These are phyloP conservation scores for Chrysaora quinquecirrha DNA, from an alignment of 30 jellyfish, hydroid and myxozoan genomes.

Conservation along the genomic window DNA sequence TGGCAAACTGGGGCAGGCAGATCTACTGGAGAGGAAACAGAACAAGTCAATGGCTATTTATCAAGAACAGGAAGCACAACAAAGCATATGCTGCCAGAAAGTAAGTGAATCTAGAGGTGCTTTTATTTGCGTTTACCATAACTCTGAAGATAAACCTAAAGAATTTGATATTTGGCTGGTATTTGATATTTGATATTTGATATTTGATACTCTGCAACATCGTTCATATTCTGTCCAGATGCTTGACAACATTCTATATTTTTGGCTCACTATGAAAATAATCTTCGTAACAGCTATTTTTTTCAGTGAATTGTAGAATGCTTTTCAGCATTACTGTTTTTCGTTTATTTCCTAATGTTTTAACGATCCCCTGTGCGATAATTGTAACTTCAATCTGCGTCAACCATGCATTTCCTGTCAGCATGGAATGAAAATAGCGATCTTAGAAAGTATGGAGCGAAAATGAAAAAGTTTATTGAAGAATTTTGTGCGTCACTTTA, in stretches of 20 bases:
- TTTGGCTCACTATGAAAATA: not conserved
- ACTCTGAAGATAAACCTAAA: not conserved
- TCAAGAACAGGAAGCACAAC: not conserved
- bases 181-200: too few species aligned
- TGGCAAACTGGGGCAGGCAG: constrained; percentile 2
- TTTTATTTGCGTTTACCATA: not conserved
- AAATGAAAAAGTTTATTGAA: not conserved
- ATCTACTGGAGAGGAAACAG: constrained; percentile 1
- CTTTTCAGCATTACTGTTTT: not conserved
- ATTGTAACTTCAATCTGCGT: not conserved
- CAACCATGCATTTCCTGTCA: not conserved
- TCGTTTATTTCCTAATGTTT: not conserved
- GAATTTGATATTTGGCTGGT: not conserved
- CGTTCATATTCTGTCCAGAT: not conserved
- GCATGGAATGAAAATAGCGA: not conserved
- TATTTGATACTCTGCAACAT: not conserved
- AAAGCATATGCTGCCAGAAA: not conserved
- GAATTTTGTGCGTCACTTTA: not conserved
- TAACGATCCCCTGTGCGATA: not conserved
- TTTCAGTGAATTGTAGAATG: not conserved
- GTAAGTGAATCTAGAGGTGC: constrained; percentile 1
- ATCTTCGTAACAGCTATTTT: not conserved
- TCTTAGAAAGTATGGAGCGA: not conserved
- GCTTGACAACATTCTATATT: not conserved
- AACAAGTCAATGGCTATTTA: not conserved